Evolutionary conservation across 1,140 invertebrate species (phyloP), one percentile per base, ranked within the genome.

Genomic region (Hormaphis cornu): DNA sequence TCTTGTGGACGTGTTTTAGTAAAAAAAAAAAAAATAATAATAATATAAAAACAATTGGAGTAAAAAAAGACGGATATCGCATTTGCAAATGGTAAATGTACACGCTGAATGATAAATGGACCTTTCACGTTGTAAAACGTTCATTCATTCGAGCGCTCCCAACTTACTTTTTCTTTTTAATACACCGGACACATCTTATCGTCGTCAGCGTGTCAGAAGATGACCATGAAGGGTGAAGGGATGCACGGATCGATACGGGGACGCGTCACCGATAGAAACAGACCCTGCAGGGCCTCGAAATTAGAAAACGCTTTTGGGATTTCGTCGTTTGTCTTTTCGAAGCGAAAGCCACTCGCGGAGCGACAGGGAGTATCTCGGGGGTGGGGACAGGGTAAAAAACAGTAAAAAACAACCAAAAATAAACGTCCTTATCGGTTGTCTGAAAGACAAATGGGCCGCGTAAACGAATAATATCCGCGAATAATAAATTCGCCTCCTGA

Each of bases 271-370:
- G 7, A 14, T 40, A 40, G 58, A 44, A 30, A 46, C 30, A 46
- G 42, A 63, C 40, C 40, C 42, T 24, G n/a, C n/a, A n/a, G n/a
- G 58, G 40, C 58, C 42, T 42, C 46, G 26, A 46, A 63, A 63
- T 63, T 63, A 63, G 58, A 63, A 63, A 63, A 63, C 26, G 40
- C 58, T 63, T 46, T 63, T 63, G 58, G 37, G 58, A 63, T 42
- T 63, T 63, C 18, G 58, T 63, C 44, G 42, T 63, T 63, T 63
- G 37, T 46, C 24, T 46, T 24, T 26, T n/a, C n/a, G n/a, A n/a
- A 14, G 40, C 24, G 18, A 46, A 14, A 46, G n/a, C 24, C 30
- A 40, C 7, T 8, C 7, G 37, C 7, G 37, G n/a, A n/a, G n/a
- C n/a, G n/a, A n/a, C n/a, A n/a, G n/a, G n/a, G n/a, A n/a, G n/a